phyloP scores from a whole-genome alignment of 1,140 invertebrate genomes.

The Scaptodrosophila lebanonensis region DNA sequence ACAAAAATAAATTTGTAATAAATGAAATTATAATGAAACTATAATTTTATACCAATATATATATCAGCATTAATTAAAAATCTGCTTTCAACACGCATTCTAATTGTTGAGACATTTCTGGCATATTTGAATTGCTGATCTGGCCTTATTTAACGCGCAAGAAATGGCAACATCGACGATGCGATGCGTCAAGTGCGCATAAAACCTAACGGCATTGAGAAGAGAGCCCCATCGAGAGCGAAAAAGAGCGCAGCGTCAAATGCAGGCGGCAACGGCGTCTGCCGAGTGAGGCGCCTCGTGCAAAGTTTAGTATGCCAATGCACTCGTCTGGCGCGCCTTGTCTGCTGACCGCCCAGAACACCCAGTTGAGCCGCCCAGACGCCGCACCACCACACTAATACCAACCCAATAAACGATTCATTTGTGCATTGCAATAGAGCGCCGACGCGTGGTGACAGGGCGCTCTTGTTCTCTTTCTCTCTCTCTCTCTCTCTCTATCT shows the following conservation, averaged over 20 bases:
- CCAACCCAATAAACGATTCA: too few species aligned
- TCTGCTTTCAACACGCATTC: too few species aligned
- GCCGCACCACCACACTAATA: conserved; percentile 7
- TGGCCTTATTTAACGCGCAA: too few species aligned
- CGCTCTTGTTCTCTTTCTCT: neutral
- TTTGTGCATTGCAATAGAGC: conserved; percentile 5
- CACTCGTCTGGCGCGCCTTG: conserved; percentile 59
- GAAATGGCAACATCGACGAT: conserved; percentile 32
- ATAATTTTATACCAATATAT: too few species aligned
- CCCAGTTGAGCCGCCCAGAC: conserved; percentile 21
- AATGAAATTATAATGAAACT: too few species aligned
- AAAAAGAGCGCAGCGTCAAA: conserved; percentile 6
- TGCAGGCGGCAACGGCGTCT: conserved; percentile 13
- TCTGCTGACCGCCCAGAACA: conserved; percentile 6
- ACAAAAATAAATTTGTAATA: too few species aligned
- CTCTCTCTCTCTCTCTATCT: conserved; percentile 32
- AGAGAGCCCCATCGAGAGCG: conserved; percentile 27
- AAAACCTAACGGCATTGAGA: conserved; percentile 50
- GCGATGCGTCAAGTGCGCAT: conserved; percentile 64
- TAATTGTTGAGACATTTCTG: too few species aligned
- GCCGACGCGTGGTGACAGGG: too few species aligned
- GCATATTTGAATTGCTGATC: too few species aligned
- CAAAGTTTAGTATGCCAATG: conserved; percentile 74
- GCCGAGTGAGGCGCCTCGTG: conserved; percentile 53
- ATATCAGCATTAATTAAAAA: too few species aligned